Evolutionary conservation across 2,113 vertebrate genomes (phyloP).

Genomic region (Ammodramus savannarum): DNA sequence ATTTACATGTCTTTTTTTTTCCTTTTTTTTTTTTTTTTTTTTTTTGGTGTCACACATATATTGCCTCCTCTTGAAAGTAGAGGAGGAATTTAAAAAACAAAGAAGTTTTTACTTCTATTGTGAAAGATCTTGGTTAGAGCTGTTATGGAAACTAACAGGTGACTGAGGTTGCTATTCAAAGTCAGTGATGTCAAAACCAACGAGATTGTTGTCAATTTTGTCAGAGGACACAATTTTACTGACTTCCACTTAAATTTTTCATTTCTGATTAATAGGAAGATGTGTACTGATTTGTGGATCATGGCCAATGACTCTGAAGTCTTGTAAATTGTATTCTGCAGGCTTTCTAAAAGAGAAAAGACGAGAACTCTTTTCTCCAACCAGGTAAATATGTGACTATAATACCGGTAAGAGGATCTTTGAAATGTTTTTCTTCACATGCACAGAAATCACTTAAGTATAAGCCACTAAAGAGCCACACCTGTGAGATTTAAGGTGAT

Average conservation of each 20-base stretch:
- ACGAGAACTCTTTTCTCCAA: not conserved
- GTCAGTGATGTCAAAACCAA: not conserved
- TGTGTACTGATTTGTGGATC: not conserved
- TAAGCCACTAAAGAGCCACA: not conserved
- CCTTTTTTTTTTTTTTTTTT: not conserved
- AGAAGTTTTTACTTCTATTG: not conserved
- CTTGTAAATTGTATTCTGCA: not conserved
- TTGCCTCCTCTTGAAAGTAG: not conserved
- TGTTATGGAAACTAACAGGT: not conserved
- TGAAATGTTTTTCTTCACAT: slow-evolving; percentile 37
- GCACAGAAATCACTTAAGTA: not conserved
- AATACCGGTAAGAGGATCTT: not conserved
- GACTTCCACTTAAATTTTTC: not conserved
- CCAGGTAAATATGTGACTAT: not conserved
- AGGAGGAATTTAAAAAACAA: not conserved
- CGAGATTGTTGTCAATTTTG: not conserved
- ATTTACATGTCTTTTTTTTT: not conserved
- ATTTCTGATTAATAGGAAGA: not conserved
- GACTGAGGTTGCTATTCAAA: not conserved
- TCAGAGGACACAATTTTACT: not conserved
- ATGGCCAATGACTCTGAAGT: not conserved
- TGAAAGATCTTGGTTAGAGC: not conserved
- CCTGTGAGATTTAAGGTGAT: not conserved
- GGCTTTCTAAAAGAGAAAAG: not conserved
- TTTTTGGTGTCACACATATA: not conserved